Evolutionary conservation across 2,888 invertebrate genomes (phyloP).

Genomic region (Caenorhabditis japonica): DNA sequence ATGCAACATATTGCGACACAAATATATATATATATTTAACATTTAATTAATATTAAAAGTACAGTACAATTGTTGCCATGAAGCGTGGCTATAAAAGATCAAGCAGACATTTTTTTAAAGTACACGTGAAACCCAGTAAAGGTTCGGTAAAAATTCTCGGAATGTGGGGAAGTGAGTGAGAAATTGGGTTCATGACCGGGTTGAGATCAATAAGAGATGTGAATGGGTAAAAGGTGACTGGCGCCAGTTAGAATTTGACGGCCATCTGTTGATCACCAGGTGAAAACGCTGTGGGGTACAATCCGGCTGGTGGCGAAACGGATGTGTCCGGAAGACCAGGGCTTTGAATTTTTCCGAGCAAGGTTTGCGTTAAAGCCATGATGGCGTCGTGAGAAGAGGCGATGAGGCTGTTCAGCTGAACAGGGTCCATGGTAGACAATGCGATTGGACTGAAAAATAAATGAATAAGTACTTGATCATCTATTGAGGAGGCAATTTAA

Average conservation of each 20-base stretch:
- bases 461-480: not conserved
- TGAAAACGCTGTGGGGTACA: constrained; percentile 17
- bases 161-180: constrained; percentile 20
- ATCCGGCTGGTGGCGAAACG: constrained; percentile 10
- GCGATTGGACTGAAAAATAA: constrained; percentile 30
- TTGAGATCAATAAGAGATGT: constrained; percentile 22
- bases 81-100: too few relatives aligned
- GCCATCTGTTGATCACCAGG: constrained; percentile 42
- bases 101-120: constrained; percentile 28
- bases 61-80: too few relatives aligned
- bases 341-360: constrained; percentile 28
- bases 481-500: not conserved
- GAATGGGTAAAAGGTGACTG: not conserved
- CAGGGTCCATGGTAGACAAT: constrained; percentile 49
- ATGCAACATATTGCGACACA: too few relatives aligned
- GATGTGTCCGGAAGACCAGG: constrained; percentile 7
- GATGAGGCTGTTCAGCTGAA: constrained; percentile 52
- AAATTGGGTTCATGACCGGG: constrained; percentile 24
- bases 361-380: constrained; percentile 51
- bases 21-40: too few relatives aligned
- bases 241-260: constrained; percentile 29
- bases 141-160: constrained; percentile 14
- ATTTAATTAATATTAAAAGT: too few relatives aligned
- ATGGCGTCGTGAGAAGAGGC: constrained; percentile 51
- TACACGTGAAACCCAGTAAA: constrained; percentile 49